Evolutionary conservation across 2,888 invertebrate genomes (phyloP).

Genomic region (Ommatoiulus sabulosus): DNA sequence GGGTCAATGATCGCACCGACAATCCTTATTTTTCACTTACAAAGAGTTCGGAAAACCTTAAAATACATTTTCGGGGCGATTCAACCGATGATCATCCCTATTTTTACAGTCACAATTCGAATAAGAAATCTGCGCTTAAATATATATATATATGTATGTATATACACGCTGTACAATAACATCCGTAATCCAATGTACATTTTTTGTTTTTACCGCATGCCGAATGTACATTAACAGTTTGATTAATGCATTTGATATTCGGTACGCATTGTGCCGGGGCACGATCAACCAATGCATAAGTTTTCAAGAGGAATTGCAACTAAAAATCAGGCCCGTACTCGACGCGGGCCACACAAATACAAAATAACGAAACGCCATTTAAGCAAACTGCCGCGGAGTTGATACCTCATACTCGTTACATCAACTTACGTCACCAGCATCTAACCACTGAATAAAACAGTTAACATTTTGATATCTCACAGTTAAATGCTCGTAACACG

Average conservation of each 20-base stretch:
- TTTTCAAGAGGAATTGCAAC: neutral
- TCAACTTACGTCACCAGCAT: no score
- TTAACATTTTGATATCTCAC: no score
- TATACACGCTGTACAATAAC: conserved; percentile 30
- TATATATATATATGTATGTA: conserved; percentile 13
- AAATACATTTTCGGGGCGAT: neutral
- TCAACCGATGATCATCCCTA: neutral
- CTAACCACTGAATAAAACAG: no score
- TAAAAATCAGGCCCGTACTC: neutral
- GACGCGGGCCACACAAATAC: neutral
- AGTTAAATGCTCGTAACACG: no score
- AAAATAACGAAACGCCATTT: neutral
- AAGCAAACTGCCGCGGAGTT: neutral
- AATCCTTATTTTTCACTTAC: neutral
- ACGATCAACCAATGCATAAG: conserved; percentile 15
- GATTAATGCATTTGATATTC: conserved; percentile 24
- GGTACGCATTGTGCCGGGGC: neutral
- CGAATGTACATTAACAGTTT: conserved; percentile 13
- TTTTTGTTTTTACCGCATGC: neutral
- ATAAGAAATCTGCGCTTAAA: conserved; percentile 43
- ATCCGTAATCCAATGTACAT: conserved; percentile 31
- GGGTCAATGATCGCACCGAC: neutral
- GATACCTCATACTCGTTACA: neutral
- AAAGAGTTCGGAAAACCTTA: conserved; percentile 15
- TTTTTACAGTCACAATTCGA: neutral